Conservation (phyloP, 2,113 vertebrate species). For the Archilochus colubris region DNA sequence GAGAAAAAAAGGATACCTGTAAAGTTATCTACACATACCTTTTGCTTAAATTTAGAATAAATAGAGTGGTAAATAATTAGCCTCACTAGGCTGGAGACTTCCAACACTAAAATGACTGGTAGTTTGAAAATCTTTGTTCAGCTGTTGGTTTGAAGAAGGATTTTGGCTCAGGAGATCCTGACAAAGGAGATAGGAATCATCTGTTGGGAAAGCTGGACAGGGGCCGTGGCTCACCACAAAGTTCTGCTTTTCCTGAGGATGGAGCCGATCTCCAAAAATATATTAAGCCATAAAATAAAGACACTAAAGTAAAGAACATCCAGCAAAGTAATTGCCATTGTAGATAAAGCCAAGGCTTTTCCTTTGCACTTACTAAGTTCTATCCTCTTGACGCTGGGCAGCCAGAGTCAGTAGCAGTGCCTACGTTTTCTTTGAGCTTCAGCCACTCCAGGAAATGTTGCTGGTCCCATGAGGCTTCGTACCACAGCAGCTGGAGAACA, state of each 20-base stretch:
- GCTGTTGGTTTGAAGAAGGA: not conserved
- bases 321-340: not conserved
- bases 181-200: not conserved
- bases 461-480: not conserved
- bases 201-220: not conserved
- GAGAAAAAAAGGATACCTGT: not conserved
- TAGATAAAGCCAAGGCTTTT: not conserved
- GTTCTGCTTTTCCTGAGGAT: not conserved
- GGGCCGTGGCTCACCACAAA: not conserved
- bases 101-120: not conserved
- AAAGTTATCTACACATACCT: not conserved
- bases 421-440: not conserved
- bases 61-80: not conserved
- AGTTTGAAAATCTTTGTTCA: not conserved
- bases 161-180: not conserved
- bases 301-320: not conserved
- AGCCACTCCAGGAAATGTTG: not conserved
- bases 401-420: not conserved
- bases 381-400: not conserved
- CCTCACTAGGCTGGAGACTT: not conserved
- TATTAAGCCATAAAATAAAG: not conserved
- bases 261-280: not conserved
- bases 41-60: not conserved
- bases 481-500: not conserved
- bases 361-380: not conserved